Base-by-base conservation (phyloP, 2,113 vertebrate species). In the Muntiacus reevesi region DNA sequence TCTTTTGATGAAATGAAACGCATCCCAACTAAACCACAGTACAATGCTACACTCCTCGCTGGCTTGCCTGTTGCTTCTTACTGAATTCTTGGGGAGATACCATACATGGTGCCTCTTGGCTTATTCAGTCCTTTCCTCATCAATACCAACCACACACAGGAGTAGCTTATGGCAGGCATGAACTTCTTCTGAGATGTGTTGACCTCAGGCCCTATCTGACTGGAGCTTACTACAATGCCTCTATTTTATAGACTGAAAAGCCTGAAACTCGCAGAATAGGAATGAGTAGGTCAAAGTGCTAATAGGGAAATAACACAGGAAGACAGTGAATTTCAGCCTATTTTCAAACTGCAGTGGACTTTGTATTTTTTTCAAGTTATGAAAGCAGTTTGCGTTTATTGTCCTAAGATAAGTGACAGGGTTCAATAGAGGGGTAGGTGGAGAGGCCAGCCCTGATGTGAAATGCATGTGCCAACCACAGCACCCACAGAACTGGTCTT, bases 221-320 rank as follows among this genome's bases (percentile, higher is more conserved):
- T 88, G 64, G 43, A 64, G 40, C 79, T 94, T 93, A 89, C 27
- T 23, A 54, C 17, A n/a, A 17, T 17, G 55, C 60, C 36, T 92
- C 57, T 88, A 0, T 36, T 94, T 88, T 83, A 40, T 30, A 83
- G 88, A 89, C 45, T 91, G 82, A 59, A 94, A 94, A 86, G 28
- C 43, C 81, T 54, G 67, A 94, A 55, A 55, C 86, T 87, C n/a
- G 5, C 9, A 1, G 85, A 45, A 81, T 86, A 62, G 67, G 74
- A 97, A 88, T 88, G 81, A 96, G 88, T 82, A 85, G 82, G 59
- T 95, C 79, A 92, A 90, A 97, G 76, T 54, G 60, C 57, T 95
- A 95, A 97, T 97, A 89, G 92, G 96, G 86, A 95, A 93, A 94
- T 62, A 78, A 86, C 91, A 88, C 30, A 93, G 82, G 85, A 87